Evolutionary conservation across 2,113 vertebrate species (phyloP).

Genomic region (Plecturocebus donacophilus): DNA sequence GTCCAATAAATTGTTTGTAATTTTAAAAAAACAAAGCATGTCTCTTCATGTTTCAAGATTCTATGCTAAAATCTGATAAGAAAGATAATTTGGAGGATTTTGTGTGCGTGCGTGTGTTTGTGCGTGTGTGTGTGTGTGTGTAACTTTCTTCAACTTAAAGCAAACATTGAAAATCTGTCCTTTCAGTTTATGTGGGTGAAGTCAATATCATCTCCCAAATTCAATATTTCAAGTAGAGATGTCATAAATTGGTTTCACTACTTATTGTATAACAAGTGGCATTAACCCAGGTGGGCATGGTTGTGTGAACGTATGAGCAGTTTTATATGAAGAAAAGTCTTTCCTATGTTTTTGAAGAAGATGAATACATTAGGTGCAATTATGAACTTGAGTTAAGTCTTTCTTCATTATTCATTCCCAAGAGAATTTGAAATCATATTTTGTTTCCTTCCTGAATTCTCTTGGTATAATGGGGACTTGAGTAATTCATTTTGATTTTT

Average conservation of each 20-base stretch:
- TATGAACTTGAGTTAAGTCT: conserved; percentile 14
- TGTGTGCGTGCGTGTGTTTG: neutral
- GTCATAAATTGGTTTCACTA: neutral
- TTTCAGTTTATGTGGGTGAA: neutral
- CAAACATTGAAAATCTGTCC: neutral
- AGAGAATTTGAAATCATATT: neutral
- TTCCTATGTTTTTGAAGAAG: neutral
- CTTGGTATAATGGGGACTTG: neutral
- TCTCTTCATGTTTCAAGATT: neutral
- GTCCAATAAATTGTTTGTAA: neutral
- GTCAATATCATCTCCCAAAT: neutral
- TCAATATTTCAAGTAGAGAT: neutral
- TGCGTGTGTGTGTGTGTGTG: neutral
- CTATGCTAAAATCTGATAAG: neutral
- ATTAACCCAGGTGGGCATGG: neutral
- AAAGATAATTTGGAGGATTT: neutral
- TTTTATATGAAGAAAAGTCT: neutral
- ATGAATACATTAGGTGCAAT: neutral
- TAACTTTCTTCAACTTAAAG: neutral
- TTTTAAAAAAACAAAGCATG: neutral
- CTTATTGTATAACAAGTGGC: neutral
- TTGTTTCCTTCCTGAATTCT: neutral
- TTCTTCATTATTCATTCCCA: conserved; percentile 37
- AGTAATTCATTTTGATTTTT: conserved; percentile 51
- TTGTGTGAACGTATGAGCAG: neutral